These are phyloP conservation scores for Penelope pileata DNA, from an alignment of 2,113 vertebrate genomes.

Conservation along the genomic window DNA sequence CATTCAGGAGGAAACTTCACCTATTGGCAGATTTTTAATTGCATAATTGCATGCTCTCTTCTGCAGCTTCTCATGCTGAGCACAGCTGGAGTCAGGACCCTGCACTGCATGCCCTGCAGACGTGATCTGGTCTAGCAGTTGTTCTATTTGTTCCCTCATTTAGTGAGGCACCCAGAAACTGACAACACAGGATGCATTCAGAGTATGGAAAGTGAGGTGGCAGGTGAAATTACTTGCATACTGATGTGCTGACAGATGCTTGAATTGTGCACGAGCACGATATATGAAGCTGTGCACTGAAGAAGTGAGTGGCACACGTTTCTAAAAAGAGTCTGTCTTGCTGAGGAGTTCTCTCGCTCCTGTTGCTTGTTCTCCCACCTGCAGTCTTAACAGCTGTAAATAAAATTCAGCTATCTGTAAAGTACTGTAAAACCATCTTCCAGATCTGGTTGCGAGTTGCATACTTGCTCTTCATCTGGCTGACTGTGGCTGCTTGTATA, in stretches of 20 bases:
- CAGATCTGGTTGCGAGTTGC: neutral
- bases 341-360: constrained; percentile 12
- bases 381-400: neutral
- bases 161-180: neutral
- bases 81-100: neutral
- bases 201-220: neutral
- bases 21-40: neutral
- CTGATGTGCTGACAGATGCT: neutral
- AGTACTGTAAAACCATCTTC: neutral
- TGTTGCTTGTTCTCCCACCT: constrained; percentile 11
- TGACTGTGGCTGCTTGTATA: neutral
- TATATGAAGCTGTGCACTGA: neutral
- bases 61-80: neutral
- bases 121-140: neutral
- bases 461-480: neutral
- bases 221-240: neutral
- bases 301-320: neutral
- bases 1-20: neutral
- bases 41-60: neutral
- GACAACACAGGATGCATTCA: neutral
- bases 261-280: neutral
- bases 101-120: neutral
- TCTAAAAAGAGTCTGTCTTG: neutral
- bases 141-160: neutral
- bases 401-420: neutral